Conservation (phyloP, 2,113 vertebrate genomes). For the Notarius quadriscutis region DNA sequence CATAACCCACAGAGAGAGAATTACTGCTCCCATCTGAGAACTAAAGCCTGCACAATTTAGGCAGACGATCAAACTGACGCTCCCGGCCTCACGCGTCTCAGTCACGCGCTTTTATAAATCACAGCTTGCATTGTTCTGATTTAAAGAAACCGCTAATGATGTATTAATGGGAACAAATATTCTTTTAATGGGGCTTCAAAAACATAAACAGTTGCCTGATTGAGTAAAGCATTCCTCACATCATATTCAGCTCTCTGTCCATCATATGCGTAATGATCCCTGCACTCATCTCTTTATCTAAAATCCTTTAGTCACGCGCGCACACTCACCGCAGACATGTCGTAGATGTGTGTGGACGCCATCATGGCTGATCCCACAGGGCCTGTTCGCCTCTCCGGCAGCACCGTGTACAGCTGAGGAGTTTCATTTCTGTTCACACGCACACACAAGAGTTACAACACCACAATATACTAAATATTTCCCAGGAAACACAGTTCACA, state of each 20-base stretch:
- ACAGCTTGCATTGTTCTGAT: not conserved
- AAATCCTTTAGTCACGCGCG: not conserved
- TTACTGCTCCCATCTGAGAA: not conserved
- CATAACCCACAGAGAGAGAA: not conserved
- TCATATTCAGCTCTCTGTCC: not conserved
- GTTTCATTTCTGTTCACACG: constrained; percentile 80
- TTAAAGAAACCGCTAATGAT: constrained; percentile 4
- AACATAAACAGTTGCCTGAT: not conserved
- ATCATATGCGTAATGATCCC: not conserved
- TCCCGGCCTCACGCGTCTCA: not conserved
- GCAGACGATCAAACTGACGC: not conserved
- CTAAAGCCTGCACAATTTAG: not conserved
- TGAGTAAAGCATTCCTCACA: not conserved
- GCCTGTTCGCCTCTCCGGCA: constrained; percentile 85
- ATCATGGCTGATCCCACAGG: constrained; percentile 88
- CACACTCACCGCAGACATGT: constrained; percentile 74
- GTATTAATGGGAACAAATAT: not conserved
- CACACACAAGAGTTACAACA: not conserved
- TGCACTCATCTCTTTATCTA: too few species aligned
- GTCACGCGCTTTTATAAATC: not conserved
- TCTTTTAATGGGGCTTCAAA: not conserved
- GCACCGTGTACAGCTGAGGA: constrained; percentile 86
- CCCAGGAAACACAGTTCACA: not conserved
- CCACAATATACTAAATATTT: not conserved
- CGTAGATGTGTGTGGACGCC: constrained; percentile 93